Evolutionary conservation across 2,797 vertebrate genomes (phyloP).

Genomic region (Knipowitschia caucasica): DNA sequence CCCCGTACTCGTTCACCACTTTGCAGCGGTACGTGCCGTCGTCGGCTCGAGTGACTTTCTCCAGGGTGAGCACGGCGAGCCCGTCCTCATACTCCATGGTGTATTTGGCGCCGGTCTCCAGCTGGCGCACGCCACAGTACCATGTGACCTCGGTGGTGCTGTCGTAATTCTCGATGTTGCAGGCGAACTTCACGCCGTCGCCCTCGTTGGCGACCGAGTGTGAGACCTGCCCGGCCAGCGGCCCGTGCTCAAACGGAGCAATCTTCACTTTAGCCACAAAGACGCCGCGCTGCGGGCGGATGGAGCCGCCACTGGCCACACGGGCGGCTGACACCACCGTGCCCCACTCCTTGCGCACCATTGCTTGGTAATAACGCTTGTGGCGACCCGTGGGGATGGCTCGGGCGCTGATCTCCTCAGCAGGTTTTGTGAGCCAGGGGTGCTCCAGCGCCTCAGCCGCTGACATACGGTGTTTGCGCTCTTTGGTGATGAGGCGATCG

Average conservation of each 20-base stretch:
- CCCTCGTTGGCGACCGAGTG: slow-evolving; percentile 87
- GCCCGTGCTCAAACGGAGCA: slow-evolving; percentile 94
- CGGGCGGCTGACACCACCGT: slow-evolving; percentile 92
- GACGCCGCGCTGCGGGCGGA: slow-evolving; percentile 90
- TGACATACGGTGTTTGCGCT: slow-evolving; percentile 94
- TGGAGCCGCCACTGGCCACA: slow-evolving; percentile 88
- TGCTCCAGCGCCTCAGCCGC: slow-evolving; percentile 90
- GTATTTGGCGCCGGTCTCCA: slow-evolving; percentile 89
- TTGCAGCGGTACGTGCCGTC: slow-evolving; percentile 98
- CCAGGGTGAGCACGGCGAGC: slow-evolving; percentile 87
- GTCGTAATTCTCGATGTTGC: slow-evolving; percentile 96
- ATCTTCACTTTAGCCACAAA: slow-evolving; percentile 94
- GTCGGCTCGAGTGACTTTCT: slow-evolving; percentile 87
- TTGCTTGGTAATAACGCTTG: slow-evolving; percentile 91
- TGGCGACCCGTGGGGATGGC: slow-evolving; percentile 87
- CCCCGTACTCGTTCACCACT: slow-evolving; percentile 93
- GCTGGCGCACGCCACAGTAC: slow-evolving; percentile 95
- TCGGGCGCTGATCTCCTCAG: slow-evolving; percentile 84
- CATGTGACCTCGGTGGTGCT: slow-evolving; percentile 93
- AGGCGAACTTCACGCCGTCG: slow-evolving; percentile 85
- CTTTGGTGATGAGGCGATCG: slow-evolving; percentile 92
- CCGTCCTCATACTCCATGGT: slow-evolving; percentile 94
- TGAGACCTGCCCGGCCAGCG: slow-evolving; percentile 86
- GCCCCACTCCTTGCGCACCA: slow-evolving; percentile 92
- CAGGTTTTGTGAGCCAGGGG: slow-evolving; percentile 86